These are phyloP conservation scores for Crossoptilon crossoptilon DNA, from an alignment of 2,797 vertebrate species.

Conservation along the genomic window DNA sequence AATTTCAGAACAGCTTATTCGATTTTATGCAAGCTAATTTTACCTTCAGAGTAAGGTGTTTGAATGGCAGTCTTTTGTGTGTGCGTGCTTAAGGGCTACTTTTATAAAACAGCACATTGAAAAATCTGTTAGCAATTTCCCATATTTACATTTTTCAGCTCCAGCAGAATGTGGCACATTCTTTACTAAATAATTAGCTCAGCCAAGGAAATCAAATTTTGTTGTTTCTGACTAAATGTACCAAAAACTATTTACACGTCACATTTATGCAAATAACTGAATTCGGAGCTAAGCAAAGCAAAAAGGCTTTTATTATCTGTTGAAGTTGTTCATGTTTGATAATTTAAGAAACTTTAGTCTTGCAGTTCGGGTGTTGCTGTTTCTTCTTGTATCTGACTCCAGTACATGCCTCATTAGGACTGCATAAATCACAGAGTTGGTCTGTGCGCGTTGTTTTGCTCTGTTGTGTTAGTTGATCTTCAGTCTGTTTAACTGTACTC, in stretches of 20 bases:
- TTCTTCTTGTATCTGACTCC: background rate
- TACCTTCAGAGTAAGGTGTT: background rate
- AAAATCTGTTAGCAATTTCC: background rate
- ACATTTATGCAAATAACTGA: background rate
- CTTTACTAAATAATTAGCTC: background rate
- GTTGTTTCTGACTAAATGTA: background rate
- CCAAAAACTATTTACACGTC: background rate
- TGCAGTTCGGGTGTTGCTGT: background rate
- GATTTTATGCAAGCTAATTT: background rate
- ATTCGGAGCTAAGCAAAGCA: background rate
- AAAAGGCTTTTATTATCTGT: background rate
- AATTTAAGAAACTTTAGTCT: background rate
- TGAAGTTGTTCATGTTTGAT: background rate
- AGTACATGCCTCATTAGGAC: background rate
- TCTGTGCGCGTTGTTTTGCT: accelerated
- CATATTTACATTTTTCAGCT: background rate
- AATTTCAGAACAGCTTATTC: background rate
- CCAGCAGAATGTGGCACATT: background rate
- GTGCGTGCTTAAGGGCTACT: background rate
- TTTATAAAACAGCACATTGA: background rate
- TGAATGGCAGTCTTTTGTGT: background rate
- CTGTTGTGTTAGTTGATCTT: background rate
- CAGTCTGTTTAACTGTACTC: accelerated
- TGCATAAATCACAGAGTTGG: too few species aligned
- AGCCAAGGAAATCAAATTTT: background rate